Percentiles rank a stretch among this genome's conserved stretches.
Evolutionary conservation across 2,888 invertebrate genomes (phyloP).

Genomic region (Troides helena): DNA sequence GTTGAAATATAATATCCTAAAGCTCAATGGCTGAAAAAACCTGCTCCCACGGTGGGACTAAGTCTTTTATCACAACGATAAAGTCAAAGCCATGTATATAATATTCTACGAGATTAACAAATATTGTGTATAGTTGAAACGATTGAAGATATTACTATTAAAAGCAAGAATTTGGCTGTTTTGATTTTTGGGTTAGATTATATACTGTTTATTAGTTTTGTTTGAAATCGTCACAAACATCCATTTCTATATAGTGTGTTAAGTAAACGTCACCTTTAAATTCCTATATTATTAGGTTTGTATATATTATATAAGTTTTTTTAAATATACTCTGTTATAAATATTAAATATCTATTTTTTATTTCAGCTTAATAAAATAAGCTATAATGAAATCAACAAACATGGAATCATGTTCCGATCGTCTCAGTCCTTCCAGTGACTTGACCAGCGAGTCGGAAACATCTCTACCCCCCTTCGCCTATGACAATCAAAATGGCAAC

Average conservation of each 20-base stretch:
- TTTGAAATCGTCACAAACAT: background rate
- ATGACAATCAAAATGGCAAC: slow-evolving; percentile 61
- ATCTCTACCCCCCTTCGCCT: slow-evolving; percentile 65
- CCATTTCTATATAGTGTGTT: no score
- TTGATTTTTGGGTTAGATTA: background rate
- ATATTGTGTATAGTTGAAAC: background rate
- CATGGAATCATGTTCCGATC: slow-evolving; percentile 71
- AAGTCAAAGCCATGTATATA: background rate
- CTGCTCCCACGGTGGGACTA: background rate
- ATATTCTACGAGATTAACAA: background rate
- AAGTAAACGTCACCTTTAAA: no score
- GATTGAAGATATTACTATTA: background rate
- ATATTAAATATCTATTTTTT: background rate
- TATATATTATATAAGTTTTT: no score
- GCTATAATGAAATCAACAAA: slow-evolving; percentile 73
- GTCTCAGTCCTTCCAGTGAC: slow-evolving; percentile 71
- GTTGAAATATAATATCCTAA: no score
- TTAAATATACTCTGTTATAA: background rate
- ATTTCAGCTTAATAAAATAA: slow-evolving; percentile 29
- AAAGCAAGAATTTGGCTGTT: background rate
- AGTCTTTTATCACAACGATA: background rate
- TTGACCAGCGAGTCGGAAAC: slow-evolving; percentile 73
- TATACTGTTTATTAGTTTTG: background rate
- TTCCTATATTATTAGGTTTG: no score
- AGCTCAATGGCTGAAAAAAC: no score